phyloP scores from a whole-genome alignment of 23 tunicate species.

The Trididemnum nubilum region DNA sequence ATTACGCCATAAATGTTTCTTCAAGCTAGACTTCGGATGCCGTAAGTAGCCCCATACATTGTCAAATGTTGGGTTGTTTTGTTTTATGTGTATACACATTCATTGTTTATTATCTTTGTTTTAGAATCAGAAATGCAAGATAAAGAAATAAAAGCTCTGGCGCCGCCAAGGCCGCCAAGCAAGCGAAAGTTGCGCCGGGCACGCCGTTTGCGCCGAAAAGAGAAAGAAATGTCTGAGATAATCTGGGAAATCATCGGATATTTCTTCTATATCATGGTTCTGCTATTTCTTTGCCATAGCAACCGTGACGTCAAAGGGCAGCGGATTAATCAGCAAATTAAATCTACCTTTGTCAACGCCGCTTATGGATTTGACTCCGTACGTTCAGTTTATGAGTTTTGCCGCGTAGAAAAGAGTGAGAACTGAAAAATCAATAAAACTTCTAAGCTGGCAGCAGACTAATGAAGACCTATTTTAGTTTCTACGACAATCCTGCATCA shows the following conservation, averaged over 20 bases:
- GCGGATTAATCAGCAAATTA: constrained; percentile 64
- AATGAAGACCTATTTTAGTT: too few species aligned
- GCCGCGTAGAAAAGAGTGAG: too few species aligned
- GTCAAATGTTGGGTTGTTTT: too few species aligned
- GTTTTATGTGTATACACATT: too few species aligned
- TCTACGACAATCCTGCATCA: too few species aligned
- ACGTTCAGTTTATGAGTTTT: constrained; percentile 6
- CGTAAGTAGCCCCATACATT: too few species aligned
- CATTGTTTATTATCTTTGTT: too few species aligned
- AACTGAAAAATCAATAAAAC: too few species aligned
- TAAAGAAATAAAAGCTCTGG: constrained; percentile 36
- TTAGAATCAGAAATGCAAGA: constrained; percentile 59
- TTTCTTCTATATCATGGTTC: constrained; percentile 80
- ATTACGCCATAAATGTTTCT: too few species aligned
- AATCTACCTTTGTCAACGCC: constrained; percentile 68
- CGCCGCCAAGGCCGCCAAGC: constrained; percentile 95
- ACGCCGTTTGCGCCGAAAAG: constrained; percentile 75
- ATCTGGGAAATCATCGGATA: constrained; percentile 85
- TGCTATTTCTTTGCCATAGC: constrained; percentile 91
- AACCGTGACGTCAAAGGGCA: constrained; percentile 76
- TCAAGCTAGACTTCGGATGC: too few species aligned
- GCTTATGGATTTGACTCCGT: constrained; percentile 77
- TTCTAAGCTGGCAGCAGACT: too few species aligned
- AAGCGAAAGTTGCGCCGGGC: constrained; percentile 75
- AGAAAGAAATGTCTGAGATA: constrained; percentile 81